Evolutionary conservation across 2,113 vertebrate genomes (phyloP).

Genomic region (Planiliza haematocheilus): DNA sequence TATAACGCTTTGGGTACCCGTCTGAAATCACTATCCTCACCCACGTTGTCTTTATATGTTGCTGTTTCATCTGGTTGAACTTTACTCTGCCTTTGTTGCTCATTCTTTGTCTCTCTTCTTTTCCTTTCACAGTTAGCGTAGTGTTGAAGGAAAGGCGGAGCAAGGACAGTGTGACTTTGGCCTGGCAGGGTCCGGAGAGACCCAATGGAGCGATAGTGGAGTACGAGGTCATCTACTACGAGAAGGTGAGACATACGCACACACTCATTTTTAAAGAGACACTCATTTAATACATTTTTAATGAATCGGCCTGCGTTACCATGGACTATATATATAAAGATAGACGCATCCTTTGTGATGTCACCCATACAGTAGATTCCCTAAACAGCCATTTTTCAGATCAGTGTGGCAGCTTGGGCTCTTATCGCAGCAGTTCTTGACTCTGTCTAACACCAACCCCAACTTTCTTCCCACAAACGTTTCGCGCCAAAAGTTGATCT

Average conservation of each 20-base stretch:
- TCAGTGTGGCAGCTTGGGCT: too few species aligned
- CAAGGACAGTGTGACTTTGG: slow-evolving; percentile 88
- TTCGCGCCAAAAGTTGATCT: too few species aligned
- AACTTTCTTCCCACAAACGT: too few species aligned
- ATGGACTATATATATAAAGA: too few species aligned
- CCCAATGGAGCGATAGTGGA: slow-evolving; percentile 85
- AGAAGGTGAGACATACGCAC: slow-evolving; percentile 82
- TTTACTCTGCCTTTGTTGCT: slow-evolving; percentile 10
- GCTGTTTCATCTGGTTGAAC: not conserved
- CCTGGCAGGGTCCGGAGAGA: slow-evolving; percentile 86
- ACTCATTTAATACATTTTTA: not conserved
- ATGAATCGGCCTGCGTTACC: too few species aligned
- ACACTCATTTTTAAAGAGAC: slow-evolving; percentile 3
- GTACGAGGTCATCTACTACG: slow-evolving; percentile 89
- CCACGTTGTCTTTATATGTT: not conserved
- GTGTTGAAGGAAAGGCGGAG: slow-evolving; percentile 87
- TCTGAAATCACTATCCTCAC: slow-evolving; percentile 18
- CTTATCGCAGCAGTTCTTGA: too few species aligned
- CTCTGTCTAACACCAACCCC: too few species aligned
- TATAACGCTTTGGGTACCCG: slow-evolving; percentile 24
- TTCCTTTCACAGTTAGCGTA: slow-evolving; percentile 81
- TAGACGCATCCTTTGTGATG: too few species aligned
- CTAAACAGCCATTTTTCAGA: too few species aligned
- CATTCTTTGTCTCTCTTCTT: not conserved
- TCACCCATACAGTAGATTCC: too few species aligned